These are phyloP conservation scores for Drosophila mauritiana DNA, from an alignment of 1,140 invertebrate species.

Conservation along the genomic window DNA sequence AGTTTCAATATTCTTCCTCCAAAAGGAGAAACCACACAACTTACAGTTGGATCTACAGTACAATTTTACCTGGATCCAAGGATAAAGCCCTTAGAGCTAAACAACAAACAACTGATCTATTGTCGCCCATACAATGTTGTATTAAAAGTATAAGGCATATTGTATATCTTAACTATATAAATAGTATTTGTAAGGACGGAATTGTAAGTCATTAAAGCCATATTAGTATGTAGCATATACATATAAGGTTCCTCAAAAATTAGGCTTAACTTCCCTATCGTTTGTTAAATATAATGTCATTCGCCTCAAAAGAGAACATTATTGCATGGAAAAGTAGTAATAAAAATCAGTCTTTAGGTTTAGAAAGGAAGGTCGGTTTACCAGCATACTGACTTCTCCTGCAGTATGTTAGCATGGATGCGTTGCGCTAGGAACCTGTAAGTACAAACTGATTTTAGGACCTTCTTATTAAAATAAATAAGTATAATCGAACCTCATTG, in stretches of 20 bases:
- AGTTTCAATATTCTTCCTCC: slow-evolving; percentile 15
- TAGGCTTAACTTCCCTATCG: neutral
- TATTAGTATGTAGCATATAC: neutral
- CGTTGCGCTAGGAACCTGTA: slow-evolving; percentile 47
- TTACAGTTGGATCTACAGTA: slow-evolving; percentile 6
- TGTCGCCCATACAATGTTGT: slow-evolving; percentile 15
- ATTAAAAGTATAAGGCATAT: neutral
- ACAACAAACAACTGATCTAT: slow-evolving; percentile 13
- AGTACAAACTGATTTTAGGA: neutral
- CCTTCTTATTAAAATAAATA: accelerated
- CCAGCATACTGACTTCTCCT: slow-evolving; percentile 56
- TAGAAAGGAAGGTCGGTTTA: neutral
- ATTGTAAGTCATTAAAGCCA: neutral
- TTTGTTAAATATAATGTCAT: neutral
- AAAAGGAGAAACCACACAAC: neutral
- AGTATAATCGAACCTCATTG: slow-evolving; percentile 59
- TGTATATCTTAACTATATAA: neutral
- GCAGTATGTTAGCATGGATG: slow-evolving; percentile 37
- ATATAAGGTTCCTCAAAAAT: neutral
- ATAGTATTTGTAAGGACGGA: slow-evolving; percentile 1
- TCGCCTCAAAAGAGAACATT: neutral
- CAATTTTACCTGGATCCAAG: slow-evolving; percentile 10
- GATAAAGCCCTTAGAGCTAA: neutral
- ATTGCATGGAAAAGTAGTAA: neutral
- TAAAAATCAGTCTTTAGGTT: slow-evolving; percentile 38